Conservation (phyloP, 2,888 invertebrate species). For the Alloscopus bannaensis region DNA sequence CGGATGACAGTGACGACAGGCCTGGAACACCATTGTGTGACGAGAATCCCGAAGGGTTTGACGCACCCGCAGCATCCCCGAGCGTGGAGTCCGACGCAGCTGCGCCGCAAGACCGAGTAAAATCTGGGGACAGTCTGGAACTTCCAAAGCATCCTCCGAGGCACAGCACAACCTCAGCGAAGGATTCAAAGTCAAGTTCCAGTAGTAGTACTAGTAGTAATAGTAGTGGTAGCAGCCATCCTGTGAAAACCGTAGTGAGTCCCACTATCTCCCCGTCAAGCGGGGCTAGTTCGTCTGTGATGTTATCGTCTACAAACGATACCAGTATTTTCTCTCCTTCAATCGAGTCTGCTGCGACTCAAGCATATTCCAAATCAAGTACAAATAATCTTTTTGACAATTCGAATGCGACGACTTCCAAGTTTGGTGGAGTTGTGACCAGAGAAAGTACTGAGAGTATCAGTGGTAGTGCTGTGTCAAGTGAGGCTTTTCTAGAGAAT, state of each 20-base stretch:
- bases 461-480: slow-evolving; percentile 54
- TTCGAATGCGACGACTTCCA: slow-evolving; percentile 51
- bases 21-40: slow-evolving; percentile 91
- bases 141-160: slow-evolving; percentile 36
- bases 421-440: slow-evolving; percentile 26
- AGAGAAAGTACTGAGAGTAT: slow-evolving; percentile 46
- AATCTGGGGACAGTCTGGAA: slow-evolving; percentile 24
- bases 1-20: slow-evolving; percentile 82
- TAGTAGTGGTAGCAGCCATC: slow-evolving; percentile 32
- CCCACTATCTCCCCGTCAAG: slow-evolving; percentile 65
- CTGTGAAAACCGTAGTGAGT: slow-evolving; percentile 51
- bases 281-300: slow-evolving; percentile 68
- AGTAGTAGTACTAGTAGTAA: slow-evolving; percentile 33
- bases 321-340: slow-evolving; percentile 70
- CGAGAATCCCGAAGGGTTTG: slow-evolving; percentile 84
- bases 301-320: slow-evolving; percentile 70
- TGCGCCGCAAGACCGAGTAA: slow-evolving; percentile 15
- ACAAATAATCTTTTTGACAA: slow-evolving; percentile 60
- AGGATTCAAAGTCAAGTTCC: slow-evolving; percentile 39
- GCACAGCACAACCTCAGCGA: slow-evolving; percentile 41
- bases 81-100: slow-evolving; percentile 6
- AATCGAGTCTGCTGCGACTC: slow-evolving; percentile 56
- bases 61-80: slow-evolving; percentile 59
- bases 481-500: slow-evolving; percentile 38
- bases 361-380: slow-evolving; percentile 62